Percentiles rank a stretch among this genome's conserved stretches.
Evolutionary conservation across 2,888 invertebrate species (phyloP).

Genomic region (Luperina nickerlii): DNA sequence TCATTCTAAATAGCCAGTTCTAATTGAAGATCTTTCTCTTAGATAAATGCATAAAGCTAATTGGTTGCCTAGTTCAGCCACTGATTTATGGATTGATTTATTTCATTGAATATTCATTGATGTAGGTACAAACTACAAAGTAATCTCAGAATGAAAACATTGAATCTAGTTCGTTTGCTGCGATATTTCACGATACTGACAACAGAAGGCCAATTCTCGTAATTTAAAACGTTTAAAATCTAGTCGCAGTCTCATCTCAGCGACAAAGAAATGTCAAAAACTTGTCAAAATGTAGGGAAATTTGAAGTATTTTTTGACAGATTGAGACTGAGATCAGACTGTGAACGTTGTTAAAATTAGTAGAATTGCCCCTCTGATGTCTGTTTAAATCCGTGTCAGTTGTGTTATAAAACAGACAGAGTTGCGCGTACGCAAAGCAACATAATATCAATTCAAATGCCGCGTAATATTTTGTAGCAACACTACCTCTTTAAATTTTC

Average conservation of each 20-base stretch:
- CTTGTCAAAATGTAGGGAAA: too few species aligned
- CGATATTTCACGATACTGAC: conserved; percentile 32
- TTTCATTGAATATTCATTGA: conserved; percentile 55
- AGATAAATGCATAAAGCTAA: conserved; percentile 50
- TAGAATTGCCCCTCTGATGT: too few species aligned
- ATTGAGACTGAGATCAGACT: too few species aligned
- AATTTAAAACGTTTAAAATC: too few species aligned
- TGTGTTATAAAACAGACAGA: conserved; percentile 41
- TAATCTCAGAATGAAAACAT: conserved; percentile 37
- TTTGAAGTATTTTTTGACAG: too few species aligned
- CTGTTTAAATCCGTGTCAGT: conserved; percentile 28
- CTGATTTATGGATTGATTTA: conserved; percentile 45
- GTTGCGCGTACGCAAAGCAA: conserved; percentile 35
- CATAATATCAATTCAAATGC: conserved; percentile 63
- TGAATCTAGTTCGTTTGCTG: conserved; percentile 18
- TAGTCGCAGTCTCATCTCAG: too few species aligned
- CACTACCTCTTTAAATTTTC: conserved; percentile 56
- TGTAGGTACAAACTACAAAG: conserved; percentile 47
- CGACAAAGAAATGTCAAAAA: too few species aligned
- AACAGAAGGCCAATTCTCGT: too few species aligned
- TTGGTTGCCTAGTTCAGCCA: conserved; percentile 40
- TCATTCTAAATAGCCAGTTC: conserved; percentile 20
- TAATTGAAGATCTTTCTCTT: conserved; percentile 41
- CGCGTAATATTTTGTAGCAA: conserved; percentile 54
- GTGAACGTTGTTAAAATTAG: too few species aligned